phyloP scores from a whole-genome alignment of 2,797 vertebrate genomes.

The Sternotherus odoratus region DNA sequence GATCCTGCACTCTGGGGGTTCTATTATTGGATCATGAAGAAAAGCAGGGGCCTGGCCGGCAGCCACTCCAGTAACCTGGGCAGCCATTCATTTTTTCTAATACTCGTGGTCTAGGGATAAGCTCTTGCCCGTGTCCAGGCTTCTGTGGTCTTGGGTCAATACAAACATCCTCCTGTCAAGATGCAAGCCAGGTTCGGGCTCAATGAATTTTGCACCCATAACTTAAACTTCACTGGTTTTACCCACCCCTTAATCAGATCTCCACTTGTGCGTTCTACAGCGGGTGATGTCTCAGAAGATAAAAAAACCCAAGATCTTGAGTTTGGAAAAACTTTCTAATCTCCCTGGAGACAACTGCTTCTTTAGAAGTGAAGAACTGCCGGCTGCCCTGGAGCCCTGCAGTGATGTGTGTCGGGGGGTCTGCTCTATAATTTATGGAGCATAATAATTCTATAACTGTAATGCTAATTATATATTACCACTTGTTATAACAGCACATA shows the following conservation, averaged over 20 bases:
- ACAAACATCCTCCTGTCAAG: not conserved
- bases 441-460: conserved; percentile 55
- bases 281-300: conserved; percentile 8
- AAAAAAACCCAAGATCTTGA: not conserved
- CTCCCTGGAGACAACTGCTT: conserved; percentile 45
- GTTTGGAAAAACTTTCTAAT: conserved; percentile 33
- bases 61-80: not conserved
- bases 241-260: not conserved
- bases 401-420: conserved; percentile 36
- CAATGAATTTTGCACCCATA: conserved; percentile 7
- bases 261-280: conserved; percentile 7
- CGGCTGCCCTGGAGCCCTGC: conserved; percentile 18
- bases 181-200: not conserved
- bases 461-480: conserved; percentile 63
- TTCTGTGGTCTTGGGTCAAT: not conserved
- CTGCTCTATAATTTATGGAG: conserved; percentile 47
- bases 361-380: conserved; percentile 18
- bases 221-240: not conserved
- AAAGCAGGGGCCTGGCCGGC: not conserved
- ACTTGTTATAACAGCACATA: conserved; percentile 24
- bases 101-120: not conserved
- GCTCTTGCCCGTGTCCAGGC: not conserved
- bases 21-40: not conserved
- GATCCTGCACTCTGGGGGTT: accelerated
- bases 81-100: not conserved